Conservation (phyloP, 2,797 vertebrate genomes). For the Enteromius trimaculatus region DNA sequence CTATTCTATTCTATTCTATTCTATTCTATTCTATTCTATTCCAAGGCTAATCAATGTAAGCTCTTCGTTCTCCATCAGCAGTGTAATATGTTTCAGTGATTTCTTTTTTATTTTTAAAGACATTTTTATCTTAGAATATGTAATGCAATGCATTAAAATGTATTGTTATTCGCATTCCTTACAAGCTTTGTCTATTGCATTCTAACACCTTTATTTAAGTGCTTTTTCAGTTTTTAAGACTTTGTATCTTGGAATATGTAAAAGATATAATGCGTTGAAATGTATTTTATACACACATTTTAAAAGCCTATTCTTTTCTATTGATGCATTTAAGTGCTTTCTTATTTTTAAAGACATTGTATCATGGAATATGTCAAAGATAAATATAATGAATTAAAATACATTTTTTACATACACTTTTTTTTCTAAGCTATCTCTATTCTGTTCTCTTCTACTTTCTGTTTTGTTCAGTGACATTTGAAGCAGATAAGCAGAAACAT, state of each 20-base stretch:
- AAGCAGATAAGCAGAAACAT: background rate
- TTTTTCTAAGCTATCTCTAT: background rate
- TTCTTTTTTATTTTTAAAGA: background rate
- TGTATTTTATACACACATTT: background rate
- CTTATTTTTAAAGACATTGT: background rate
- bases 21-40: background rate
- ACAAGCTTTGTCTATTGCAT: background rate
- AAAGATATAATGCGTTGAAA: background rate
- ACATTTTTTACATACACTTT: background rate
- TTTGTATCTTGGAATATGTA: background rate
- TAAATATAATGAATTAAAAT: background rate
- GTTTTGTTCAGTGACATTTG: background rate
- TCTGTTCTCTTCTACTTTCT: background rate
- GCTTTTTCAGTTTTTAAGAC: background rate
- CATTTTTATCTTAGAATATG: background rate
- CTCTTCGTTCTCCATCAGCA: background rate
- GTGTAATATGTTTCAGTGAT: background rate
- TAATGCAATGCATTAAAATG: background rate
- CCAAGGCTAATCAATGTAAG: background rate
- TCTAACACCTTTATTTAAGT: background rate
- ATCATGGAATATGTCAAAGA: background rate
- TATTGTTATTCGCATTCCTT: background rate
- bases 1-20: background rate
- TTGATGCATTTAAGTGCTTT: background rate
- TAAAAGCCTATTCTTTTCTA: background rate